Evolutionary conservation across 1,140 invertebrate genomes (phyloP), one percentile per base, ranked within the genome.

Genomic region (Megalopta genalis): DNA sequence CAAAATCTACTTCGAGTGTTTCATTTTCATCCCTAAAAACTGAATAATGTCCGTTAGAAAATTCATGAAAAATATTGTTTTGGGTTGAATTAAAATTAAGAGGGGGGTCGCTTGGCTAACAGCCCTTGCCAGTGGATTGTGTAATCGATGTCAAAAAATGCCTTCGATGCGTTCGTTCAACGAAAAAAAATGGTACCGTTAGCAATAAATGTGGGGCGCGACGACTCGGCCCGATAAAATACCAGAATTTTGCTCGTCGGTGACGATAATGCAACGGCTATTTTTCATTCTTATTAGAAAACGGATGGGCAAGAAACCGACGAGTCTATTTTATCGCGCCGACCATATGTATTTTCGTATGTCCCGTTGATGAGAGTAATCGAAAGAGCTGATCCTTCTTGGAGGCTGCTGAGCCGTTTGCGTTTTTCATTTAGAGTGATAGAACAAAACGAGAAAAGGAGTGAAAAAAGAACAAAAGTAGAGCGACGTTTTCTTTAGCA

Each of bases 201-300:
- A 73, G 77, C 77, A 73, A 79, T 79, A 79, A 79, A 67, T 67
- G 70, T 66, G 10, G 25, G 27, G 46, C 16, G 25, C n/a, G n/a
- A 25, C 18, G 16, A 25, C 63, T n/a, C 59, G 69, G 52, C 66
- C 42, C 69, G 77, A 80, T 83, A 67, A 80, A 70, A 83, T 83
- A 73, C 8, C 1, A 32, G 0, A 14, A 18, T 0, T 52, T 2
- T 18, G 63, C 14, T 39, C 21, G 54, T 62, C 46, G 60, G 62
- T 27, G 57, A 37, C 18, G 32, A 74, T 77, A 52, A 57, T 39
- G 64, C 37, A 59, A n/a, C 37, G 27, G 70, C 74, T 84, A 80
- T 84, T 84, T 83, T 79, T 75, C 46, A 83, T 84, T 80, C 49
- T 84, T 75, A 75, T 75, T 75, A 70, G 49, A 54, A 57, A 52